Base-by-base conservation (phyloP, 2,113 vertebrate genomes). In the Spermophilus dauricus region DNA sequence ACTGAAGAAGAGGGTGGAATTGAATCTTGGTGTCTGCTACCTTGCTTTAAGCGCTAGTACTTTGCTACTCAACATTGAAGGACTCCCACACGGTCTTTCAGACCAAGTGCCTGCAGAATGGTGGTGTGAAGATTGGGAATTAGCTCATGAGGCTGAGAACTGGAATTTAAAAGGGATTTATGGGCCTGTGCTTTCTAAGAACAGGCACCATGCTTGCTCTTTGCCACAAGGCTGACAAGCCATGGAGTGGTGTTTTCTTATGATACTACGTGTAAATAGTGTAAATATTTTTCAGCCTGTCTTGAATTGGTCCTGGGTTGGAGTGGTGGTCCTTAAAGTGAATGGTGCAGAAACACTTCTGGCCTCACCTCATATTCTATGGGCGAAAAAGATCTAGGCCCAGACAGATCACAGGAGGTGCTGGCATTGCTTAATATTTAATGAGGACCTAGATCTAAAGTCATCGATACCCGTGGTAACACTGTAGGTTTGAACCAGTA, bases 221-320 rank as follows among this genome's bases (percentile, higher is more conserved):
- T 67, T 1, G 13, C 12, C 28, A 13, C 11, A 32, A 65, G 65
- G 65, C 65, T 0, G 9, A 67, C 11, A 32, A 67, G 30, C 4
- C 28, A 22, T 45, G 65, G 65, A 12, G 24, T 3, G 42, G 6
- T 77, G 14, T 51, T 77, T 69, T 83, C 26, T 69, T 83, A 61
- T 32, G 39, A 37, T 13, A 34, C 8, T 3, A 39, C 3, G 5
- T 0, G 37, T 70, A 45, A 34, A 7, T 39, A 61, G 8, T 0
- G 37, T 70, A 45, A 34, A 7, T 39, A 61, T 22, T 20, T 93
- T 78, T 77, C 42, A 77, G 61, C 0, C 10, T 84, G 18, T 34
- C 28, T 77, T 95, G 34, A 28, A 58, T 28, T 70, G 26, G 22
- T 16, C 5, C 28, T 70, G 48, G n/a, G 10, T 42, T 53, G 12